Percentiles rank a stretch among this genome's conserved stretches.
Evolutionary conservation across 2,888 invertebrate genomes (phyloP).

Genomic region (Chymomyza amoena): DNA sequence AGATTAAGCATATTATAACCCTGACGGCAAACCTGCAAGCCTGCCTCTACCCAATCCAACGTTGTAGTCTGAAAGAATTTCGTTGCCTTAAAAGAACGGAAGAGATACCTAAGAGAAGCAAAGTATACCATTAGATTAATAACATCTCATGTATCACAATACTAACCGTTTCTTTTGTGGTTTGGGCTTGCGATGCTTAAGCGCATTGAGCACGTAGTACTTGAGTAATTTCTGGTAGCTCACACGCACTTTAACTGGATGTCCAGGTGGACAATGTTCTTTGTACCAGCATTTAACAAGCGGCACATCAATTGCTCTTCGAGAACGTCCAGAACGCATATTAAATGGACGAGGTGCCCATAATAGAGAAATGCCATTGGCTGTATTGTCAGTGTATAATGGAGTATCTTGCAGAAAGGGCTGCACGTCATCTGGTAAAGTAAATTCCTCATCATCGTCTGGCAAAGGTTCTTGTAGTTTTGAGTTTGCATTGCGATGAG

Average conservation of each 20-base stretch:
- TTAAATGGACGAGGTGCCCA: constrained; percentile 99
- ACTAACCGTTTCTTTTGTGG: constrained; percentile 95
- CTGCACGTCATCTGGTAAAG: constrained; percentile 92
- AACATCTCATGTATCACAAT: neutral
- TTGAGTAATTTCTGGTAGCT: constrained; percentile 99
- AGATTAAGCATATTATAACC: constrained; percentile 99
- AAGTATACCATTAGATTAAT: neutral
- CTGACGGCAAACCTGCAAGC: constrained; percentile 98
- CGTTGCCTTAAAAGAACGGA: constrained; percentile 99
- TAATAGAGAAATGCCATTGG: constrained; percentile 96
- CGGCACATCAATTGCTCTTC: constrained; percentile 98
- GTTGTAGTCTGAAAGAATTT: constrained; percentile 99
- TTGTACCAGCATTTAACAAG: constrained; percentile 98
- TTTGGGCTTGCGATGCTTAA: constrained; percentile 98
- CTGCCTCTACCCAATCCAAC: constrained; percentile 99
- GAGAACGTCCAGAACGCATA: constrained; percentile 94
- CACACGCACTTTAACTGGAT: constrained; percentile 99
- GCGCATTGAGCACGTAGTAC: constrained; percentile 97
- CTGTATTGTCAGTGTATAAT: constrained; percentile 98
- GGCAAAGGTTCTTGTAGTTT: constrained; percentile 91
- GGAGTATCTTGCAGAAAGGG: constrained; percentile 97
- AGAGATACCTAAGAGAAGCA: constrained; percentile 85
- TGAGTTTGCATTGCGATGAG: constrained; percentile 90
- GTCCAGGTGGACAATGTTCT: constrained; percentile 95
- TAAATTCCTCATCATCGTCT: constrained; percentile 96